These are phyloP conservation scores for Ryuthela nishihirai DNA, from an alignment of 2,888 invertebrate genomes.

Conservation along the genomic window DNA sequence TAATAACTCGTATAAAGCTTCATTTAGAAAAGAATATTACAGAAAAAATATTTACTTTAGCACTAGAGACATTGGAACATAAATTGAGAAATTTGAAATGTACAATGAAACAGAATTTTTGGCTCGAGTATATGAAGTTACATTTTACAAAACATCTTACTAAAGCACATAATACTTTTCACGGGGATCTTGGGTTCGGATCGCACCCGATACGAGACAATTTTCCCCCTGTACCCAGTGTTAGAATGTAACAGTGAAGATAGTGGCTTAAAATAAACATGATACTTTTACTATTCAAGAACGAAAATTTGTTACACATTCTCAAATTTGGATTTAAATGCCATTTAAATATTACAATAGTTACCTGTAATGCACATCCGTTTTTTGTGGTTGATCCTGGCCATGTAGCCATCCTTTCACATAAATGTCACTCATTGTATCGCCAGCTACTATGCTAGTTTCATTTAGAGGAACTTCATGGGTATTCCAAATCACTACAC, in stretches of 20 bases:
- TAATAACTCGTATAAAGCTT: too few relatives aligned
- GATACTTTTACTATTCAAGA: too few relatives aligned
- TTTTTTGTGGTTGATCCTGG: conserved; percentile 64
- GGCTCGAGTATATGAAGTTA: background rate
- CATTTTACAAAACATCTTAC: background rate
- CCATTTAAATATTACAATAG: conserved; percentile 5
- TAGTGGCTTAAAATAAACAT: background rate
- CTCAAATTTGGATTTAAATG: too few relatives aligned
- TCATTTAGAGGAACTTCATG: conserved; percentile 88
- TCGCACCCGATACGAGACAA: too few relatives aligned
- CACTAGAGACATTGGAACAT: too few relatives aligned
- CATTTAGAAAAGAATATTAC: too few relatives aligned
- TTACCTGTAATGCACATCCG: conserved; percentile 73
- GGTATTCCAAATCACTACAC: conserved; percentile 88
- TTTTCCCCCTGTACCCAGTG: too few relatives aligned
- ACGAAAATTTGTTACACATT: too few relatives aligned
- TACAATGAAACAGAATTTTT: too few relatives aligned
- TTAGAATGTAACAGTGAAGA: too few relatives aligned
- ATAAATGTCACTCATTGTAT: conserved; percentile 92
- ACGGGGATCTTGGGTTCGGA: background rate
- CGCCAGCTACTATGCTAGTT: conserved; percentile 79
- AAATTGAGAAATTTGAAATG: too few relatives aligned
- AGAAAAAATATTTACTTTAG: too few relatives aligned
- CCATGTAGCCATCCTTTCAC: conserved; percentile 79
- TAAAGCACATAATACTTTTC: background rate